Conservation (phyloP, 2,113 vertebrate species). For the Bujurquina vittata region DNA sequence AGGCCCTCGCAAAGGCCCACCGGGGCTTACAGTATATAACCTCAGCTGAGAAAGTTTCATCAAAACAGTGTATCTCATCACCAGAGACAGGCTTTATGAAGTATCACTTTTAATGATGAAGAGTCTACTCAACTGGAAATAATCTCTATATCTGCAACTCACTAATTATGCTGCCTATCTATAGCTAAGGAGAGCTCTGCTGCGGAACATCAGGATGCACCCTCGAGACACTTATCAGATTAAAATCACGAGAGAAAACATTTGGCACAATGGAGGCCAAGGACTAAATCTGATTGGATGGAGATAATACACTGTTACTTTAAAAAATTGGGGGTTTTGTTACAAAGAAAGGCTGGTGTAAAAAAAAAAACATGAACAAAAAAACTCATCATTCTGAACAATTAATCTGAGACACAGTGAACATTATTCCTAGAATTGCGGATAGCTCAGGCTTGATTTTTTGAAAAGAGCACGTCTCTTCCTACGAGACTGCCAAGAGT, state of each 20-base stretch:
- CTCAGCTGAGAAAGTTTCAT: constrained; percentile 36
- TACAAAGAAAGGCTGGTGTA: neutral
- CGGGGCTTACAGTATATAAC: constrained; percentile 38
- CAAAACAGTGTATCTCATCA: constrained; percentile 24
- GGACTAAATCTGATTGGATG: neutral
- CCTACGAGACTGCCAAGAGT: constrained; percentile 13
- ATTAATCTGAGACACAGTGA: neutral
- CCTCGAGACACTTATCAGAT: constrained; percentile 38
- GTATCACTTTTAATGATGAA: constrained; percentile 24
- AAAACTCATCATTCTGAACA: neutral
- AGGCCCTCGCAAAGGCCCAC: constrained; percentile 35
- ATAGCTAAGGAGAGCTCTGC: neutral
- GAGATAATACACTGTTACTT: constrained; percentile 17
- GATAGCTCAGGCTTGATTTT: constrained; percentile 14
- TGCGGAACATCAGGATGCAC: constrained; percentile 3
- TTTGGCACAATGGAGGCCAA: neutral
- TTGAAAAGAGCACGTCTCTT: constrained; percentile 28
- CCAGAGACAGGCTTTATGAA: constrained; percentile 42
- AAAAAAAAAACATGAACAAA: neutral
- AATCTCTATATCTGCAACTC: constrained; percentile 27
- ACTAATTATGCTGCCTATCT: constrained; percentile 34
- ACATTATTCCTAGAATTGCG: constrained; percentile 5
- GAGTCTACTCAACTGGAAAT: constrained; percentile 26
- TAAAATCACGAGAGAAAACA: constrained; percentile 9
- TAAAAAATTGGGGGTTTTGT: constrained; percentile 5